phyloP scores from a whole-genome alignment of 1,140 invertebrate species.

The Mycetomoellerius zeteki region DNA sequence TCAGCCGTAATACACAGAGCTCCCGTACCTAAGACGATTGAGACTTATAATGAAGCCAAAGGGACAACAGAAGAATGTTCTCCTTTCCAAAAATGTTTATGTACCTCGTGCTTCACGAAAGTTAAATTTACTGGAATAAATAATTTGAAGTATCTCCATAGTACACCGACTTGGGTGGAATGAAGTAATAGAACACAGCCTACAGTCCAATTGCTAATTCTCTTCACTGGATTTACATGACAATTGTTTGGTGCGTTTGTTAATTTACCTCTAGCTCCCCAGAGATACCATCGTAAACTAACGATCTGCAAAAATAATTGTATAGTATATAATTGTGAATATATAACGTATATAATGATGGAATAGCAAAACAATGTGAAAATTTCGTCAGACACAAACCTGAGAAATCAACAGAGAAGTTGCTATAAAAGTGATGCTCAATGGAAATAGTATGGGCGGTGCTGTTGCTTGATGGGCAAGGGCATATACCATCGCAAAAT shows the following conservation, averaged over 20 bases:
- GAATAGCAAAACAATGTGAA: background rate
- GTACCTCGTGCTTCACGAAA: constrained; percentile 94
- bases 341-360: too few species aligned
- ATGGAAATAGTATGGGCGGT: constrained; percentile 88
- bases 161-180: constrained; percentile 92
- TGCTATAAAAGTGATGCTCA: constrained; percentile 90
- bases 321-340: background rate
- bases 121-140: constrained; percentile 95
- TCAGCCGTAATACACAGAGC: constrained; percentile 92
- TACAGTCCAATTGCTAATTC: constrained; percentile 82
- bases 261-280: constrained; percentile 85
- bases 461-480: constrained; percentile 89
- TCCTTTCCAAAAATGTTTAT: constrained; percentile 67
- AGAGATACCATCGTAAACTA: constrained; percentile 85
- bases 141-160: constrained; percentile 96
- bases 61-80: background rate
- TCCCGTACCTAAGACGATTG: constrained; percentile 87
- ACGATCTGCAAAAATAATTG: constrained; percentile 78
- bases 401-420: constrained; percentile 92
- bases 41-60: constrained; percentile 6
- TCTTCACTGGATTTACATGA: constrained; percentile 76
- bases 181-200: constrained; percentile 90
- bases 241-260: constrained; percentile 70
- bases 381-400: constrained; percentile 83
- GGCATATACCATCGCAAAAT: constrained; percentile 94